phyloP scores from a whole-genome alignment of 2,888 invertebrate species.

The Eupithecia centaureata region DNA sequence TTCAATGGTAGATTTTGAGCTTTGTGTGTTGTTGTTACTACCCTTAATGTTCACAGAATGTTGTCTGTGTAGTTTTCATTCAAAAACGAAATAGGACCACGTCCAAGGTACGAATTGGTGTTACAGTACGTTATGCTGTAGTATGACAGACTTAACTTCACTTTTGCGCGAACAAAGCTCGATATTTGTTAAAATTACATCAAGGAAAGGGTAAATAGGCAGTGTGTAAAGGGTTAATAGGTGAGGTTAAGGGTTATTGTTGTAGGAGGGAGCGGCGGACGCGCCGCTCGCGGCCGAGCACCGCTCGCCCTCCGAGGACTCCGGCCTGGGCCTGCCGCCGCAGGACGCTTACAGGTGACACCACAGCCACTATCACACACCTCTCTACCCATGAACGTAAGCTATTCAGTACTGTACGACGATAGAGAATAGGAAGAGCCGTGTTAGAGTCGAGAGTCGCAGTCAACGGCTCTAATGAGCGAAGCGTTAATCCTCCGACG shows the following conservation, averaged over 20 bases:
- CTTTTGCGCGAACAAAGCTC: slow-evolving; percentile 11
- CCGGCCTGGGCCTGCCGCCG: slow-evolving; percentile 95
- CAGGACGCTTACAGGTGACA: slow-evolving; percentile 89
- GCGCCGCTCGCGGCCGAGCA: slow-evolving; percentile 87
- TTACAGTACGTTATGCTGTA: slow-evolving; percentile 10
- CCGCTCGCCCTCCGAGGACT: slow-evolving; percentile 96
- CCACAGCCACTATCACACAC: slow-evolving; percentile 53
- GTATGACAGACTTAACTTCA: slow-evolving; percentile 10
- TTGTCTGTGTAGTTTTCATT: slow-evolving; percentile 38
- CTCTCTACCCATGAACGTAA: slow-evolving; percentile 26
- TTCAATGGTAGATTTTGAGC: slow-evolving; percentile 61
- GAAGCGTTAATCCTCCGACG: slow-evolving; percentile 60
- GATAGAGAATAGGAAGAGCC: slow-evolving; percentile 17
- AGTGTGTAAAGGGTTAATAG: slow-evolving; percentile 53
- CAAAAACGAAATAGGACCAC: slow-evolving; percentile 26
- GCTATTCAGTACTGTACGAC: neutral
- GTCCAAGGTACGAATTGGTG: slow-evolving; percentile 19
- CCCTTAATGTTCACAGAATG: slow-evolving; percentile 33
- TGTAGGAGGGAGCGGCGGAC: slow-evolving; percentile 82
- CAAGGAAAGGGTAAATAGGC: slow-evolving; percentile 21
- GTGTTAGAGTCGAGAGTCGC: slow-evolving; percentile 16
- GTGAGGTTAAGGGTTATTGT: slow-evolving; percentile 83
- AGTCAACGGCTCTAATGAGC: slow-evolving; percentile 57
- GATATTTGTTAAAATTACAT: slow-evolving; percentile 16
- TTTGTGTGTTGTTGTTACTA: slow-evolving; percentile 47